phyloP scores from a whole-genome alignment of 2,113 vertebrate species.

The Colinus virginianus region DNA sequence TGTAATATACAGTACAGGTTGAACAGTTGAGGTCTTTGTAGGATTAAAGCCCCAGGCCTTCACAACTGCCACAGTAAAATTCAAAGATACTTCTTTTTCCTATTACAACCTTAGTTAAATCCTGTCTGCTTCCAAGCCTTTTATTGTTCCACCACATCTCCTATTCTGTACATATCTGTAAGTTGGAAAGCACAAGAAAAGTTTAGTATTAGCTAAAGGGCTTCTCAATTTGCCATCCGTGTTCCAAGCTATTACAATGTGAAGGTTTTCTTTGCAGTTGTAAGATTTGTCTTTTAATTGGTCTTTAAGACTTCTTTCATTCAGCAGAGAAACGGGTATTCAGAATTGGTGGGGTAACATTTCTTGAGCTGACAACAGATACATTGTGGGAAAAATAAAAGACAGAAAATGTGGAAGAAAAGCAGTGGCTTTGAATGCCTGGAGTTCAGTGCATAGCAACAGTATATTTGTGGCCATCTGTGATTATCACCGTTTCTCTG shows the following conservation, averaged over 20 bases:
- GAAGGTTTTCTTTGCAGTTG: background rate
- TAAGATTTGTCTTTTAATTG: background rate
- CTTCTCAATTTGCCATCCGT: constrained; percentile 14
- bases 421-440: background rate
- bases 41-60: constrained; percentile 5
- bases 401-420: background rate
- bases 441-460: background rate
- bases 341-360: background rate
- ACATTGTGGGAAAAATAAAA: background rate
- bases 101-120: constrained; percentile 36
- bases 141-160: background rate
- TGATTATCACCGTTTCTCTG: background rate
- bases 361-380: background rate
- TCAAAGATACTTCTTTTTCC: background rate
- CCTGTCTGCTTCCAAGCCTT: background rate
- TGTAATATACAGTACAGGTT: background rate
- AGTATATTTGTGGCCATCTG: background rate
- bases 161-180: background rate
- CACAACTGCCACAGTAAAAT: background rate
- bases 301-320: background rate
- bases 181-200: background rate
- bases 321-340: background rate
- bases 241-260: constrained; percentile 14
- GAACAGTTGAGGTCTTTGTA: background rate
- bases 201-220: constrained; percentile 27